Evolutionary conservation across 2,113 vertebrate species (phyloP).

Genomic region (Alethe castanea): DNA sequence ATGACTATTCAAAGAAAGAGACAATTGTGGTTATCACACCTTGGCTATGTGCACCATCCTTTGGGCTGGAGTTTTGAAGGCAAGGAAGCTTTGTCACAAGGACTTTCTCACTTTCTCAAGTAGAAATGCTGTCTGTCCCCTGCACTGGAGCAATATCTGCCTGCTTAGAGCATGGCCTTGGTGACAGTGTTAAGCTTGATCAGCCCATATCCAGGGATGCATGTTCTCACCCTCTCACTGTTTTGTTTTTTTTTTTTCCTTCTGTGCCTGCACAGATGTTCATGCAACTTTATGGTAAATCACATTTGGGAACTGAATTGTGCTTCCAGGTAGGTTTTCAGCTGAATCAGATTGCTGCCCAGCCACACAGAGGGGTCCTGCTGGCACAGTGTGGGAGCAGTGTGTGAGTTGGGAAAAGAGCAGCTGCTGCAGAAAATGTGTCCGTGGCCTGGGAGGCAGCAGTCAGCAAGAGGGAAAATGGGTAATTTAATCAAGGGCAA

Average conservation of each 20-base stretch:
- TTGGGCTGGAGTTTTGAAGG: not conserved
- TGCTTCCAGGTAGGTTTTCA: not conserved
- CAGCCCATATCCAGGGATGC: not conserved
- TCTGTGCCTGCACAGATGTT: not conserved
- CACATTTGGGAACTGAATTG: not conserved
- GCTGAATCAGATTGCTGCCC: not conserved
- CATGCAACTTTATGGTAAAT: not conserved
- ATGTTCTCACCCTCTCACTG: not conserved
- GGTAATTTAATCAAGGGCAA: slow-evolving; percentile 16
- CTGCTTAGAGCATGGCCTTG: not conserved
- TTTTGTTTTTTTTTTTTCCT: not conserved
- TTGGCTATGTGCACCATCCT: not conserved
- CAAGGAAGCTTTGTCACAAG: not conserved
- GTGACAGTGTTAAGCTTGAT: not conserved
- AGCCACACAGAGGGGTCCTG: not conserved
- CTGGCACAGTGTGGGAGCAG: not conserved
- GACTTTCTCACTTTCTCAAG: not conserved
- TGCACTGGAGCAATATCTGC: not conserved
- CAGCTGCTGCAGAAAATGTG: not conserved
- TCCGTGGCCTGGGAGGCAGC: not conserved
- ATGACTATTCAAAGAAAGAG: not conserved
- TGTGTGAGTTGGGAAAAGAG: not conserved
- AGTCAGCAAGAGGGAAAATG: not conserved
- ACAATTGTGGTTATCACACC: not conserved
- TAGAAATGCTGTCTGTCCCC: not conserved